Percentiles rank a stretch among this genome's conserved stretches.
Conservation (phyloP, 2,888 invertebrate species). For the Lepidocyrtinus sp. region DNA sequence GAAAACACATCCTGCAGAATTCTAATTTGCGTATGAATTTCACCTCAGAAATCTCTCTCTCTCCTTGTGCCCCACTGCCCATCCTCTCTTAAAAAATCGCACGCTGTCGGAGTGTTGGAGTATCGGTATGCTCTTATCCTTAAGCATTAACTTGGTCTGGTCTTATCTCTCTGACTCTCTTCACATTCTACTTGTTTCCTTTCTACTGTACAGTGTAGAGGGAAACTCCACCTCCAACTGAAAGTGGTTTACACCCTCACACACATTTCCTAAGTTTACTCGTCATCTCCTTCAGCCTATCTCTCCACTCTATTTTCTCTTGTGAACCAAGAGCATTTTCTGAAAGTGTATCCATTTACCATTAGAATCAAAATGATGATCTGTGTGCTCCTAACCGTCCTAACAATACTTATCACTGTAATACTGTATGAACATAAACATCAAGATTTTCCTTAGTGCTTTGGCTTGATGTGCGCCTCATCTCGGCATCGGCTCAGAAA, state of each 20-base stretch:
- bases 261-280: constrained; percentile 54
- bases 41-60: too few relatives aligned
- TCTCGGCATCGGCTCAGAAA: background rate
- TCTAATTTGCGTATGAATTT: too few relatives aligned
- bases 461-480: background rate
- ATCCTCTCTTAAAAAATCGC: background rate
- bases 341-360: constrained; percentile 11
- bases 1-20: too few relatives aligned
- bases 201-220: background rate
- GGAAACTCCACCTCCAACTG: constrained; percentile 59
- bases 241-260: constrained; percentile 51
- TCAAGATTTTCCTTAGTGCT: too few relatives aligned
- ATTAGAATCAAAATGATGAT: background rate
- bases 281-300: constrained; percentile 41
- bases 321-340: background rate
- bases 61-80: background rate
- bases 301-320: constrained; percentile 53
- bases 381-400: too few relatives aligned
- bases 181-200: background rate
- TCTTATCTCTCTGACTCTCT: background rate
- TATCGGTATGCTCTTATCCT: background rate
- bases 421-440: background rate
- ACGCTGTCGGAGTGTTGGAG: background rate
- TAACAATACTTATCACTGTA: too few relatives aligned
- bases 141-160: background rate